Percentiles rank a stretch among this genome's conserved stretches.
phyloP scores from a whole-genome alignment of 2,888 invertebrate species.

The Drosophila rubida region DNA sequence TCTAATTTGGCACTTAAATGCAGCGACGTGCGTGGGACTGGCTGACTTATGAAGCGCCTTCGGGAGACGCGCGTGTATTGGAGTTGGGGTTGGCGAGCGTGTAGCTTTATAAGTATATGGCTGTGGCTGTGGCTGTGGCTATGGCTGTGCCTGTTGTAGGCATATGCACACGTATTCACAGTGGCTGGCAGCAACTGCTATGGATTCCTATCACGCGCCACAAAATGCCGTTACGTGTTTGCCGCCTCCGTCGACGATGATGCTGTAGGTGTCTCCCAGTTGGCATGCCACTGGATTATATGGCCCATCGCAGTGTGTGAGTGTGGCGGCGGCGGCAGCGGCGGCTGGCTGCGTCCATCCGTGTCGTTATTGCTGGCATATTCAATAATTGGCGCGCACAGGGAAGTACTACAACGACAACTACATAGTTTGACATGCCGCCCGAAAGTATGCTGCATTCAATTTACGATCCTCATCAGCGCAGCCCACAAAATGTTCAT shows the following conservation, averaged over 20 bases:
- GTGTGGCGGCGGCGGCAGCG: conserved; percentile 8
- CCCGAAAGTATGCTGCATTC: conserved; percentile 69
- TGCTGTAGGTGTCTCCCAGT: conserved; percentile 49
- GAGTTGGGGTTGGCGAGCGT: not conserved
- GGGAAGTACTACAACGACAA: conserved; percentile 25
- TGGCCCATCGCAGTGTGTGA: conserved; percentile 16
- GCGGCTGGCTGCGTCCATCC: conserved; percentile 38
- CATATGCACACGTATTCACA: conserved; percentile 73
- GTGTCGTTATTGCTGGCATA: conserved; percentile 56
- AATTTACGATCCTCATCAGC: conserved; percentile 60
- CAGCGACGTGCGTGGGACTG: conserved; percentile 74
- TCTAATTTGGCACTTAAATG: conserved; percentile 81
- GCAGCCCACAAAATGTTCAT: conserved; percentile 50
- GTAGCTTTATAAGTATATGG: conserved; percentile 26
- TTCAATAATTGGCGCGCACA: conserved; percentile 69
- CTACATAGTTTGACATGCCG: conserved; percentile 52
- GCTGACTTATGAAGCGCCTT: conserved; percentile 50
- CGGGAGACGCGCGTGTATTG: conserved; percentile 6
- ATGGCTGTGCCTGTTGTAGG: conserved; percentile 41
- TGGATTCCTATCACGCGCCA: conserved; percentile 75
- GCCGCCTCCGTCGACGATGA: conserved; percentile 52
- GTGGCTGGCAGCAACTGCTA: conserved; percentile 39
- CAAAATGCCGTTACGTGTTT: conserved; percentile 79
- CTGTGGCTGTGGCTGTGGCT: not conserved
- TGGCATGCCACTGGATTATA: conserved; percentile 59